Evolutionary conservation across 2,797 vertebrate genomes (phyloP).

Genomic region (Enteromius trimaculatus): DNA sequence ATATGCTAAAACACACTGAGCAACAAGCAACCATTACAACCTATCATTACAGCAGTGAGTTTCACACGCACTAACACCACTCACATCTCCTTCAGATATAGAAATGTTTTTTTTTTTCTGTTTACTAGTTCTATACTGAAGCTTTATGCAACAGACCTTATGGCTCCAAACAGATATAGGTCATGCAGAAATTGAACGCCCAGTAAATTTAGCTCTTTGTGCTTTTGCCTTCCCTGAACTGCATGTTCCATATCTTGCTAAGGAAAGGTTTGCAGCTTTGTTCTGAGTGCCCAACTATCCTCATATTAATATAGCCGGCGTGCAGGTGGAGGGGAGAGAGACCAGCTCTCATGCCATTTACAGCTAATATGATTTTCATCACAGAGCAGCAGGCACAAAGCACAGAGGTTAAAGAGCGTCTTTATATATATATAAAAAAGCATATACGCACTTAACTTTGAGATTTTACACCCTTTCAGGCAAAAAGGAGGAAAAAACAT

Average conservation of each 20-base stretch:
- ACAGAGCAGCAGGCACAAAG: slow-evolving; percentile 54
- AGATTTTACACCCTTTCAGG: slow-evolving; percentile 45
- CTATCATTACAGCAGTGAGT: slow-evolving; percentile 14
- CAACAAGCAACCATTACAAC: background rate
- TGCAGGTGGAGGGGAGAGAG: slow-evolving; percentile 48
- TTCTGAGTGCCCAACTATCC: slow-evolving; percentile 49
- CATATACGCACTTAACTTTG: slow-evolving; percentile 59
- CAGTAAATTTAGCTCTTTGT: slow-evolving; percentile 10
- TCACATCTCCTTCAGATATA: background rate
- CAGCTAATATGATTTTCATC: slow-evolving; percentile 73
- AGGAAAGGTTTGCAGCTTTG: slow-evolving; percentile 48
- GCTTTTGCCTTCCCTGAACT: slow-evolving; percentile 16
- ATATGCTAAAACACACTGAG: background rate
- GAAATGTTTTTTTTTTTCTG: background rate
- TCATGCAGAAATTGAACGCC: background rate
- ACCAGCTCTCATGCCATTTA: slow-evolving; percentile 69
- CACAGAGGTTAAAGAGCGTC: slow-evolving; percentile 63
- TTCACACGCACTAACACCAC: slow-evolving; percentile 1
- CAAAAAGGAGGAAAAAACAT: background rate
- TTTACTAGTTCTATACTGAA: slow-evolving; percentile 23
- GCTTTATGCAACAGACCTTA: slow-evolving; percentile 31
- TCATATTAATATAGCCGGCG: slow-evolving; percentile 60
- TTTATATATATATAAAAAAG: slow-evolving; percentile 44
- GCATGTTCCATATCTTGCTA: background rate
- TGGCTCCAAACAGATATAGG: background rate